These are phyloP conservation scores for Neosilurus hyrtlii DNA, from an alignment of 2,797 vertebrate genomes.

Conservation along the genomic window DNA sequence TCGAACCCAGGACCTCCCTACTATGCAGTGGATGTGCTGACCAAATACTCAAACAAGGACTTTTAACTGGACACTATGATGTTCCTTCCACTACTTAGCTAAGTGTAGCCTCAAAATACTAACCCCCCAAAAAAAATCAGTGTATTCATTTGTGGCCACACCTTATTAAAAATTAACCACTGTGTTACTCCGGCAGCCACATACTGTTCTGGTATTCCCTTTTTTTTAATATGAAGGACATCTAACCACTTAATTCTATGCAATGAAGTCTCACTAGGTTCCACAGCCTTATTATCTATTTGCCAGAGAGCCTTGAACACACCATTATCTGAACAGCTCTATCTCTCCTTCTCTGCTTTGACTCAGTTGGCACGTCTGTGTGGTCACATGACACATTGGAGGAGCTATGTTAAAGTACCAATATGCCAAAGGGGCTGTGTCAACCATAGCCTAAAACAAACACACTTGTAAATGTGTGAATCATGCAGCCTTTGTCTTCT, in stretches of 20 bases:
- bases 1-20: too few relatives aligned
- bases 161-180: slow-evolving; percentile 2
- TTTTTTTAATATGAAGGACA: neutral
- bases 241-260: neutral
- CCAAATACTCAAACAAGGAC: too few relatives aligned
- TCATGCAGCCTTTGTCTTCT: neutral
- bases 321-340: neutral
- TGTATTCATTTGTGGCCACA: neutral
- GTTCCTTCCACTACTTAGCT: too few relatives aligned
- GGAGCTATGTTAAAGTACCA: slow-evolving; percentile 14
- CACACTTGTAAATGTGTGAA: slow-evolving; percentile 13
- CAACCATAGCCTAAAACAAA: neutral
- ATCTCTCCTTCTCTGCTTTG: neutral
- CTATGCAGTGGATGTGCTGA: too few relatives aligned
- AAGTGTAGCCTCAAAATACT: neutral
- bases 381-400: slow-evolving; percentile 19
- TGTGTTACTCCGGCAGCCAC: neutral
- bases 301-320: neutral
- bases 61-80: neutral
- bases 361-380: neutral
- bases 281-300: neutral
- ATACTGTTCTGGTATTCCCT: neutral
- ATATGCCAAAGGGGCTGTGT: slow-evolving; percentile 8
- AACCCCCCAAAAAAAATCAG: neutral
- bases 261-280: neutral